Conservation (phyloP, 2,888 invertebrate genomes). For the Drosophila parthenogenetica region DNA sequence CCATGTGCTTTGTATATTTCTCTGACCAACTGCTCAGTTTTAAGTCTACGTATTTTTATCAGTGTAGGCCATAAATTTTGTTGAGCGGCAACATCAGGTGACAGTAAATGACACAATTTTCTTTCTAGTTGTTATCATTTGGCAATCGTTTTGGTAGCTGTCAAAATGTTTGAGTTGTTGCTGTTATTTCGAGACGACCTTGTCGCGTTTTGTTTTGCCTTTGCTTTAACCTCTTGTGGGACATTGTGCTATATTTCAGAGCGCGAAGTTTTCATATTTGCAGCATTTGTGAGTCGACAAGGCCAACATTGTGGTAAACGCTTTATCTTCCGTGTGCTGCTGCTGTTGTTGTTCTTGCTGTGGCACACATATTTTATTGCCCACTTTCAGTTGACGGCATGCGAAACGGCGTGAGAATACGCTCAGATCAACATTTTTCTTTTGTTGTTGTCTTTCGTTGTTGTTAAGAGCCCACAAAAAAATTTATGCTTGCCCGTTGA, state of each 20-base stretch:
- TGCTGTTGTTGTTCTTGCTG: conserved; percentile 6
- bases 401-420: conserved; percentile 55
- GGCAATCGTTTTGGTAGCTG: conserved; percentile 59
- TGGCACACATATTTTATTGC: conserved; percentile 42
- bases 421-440: conserved; percentile 46
- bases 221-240: conserved; percentile 15
- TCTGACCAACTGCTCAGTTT: no score
- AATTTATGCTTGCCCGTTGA: conserved; percentile 49
- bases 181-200: conserved; percentile 39
- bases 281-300: conserved; percentile 8
- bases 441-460: neutral
- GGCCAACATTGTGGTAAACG: conserved; percentile 42
- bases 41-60: neutral
- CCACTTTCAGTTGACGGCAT: conserved; percentile 36
- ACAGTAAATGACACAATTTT: conserved; percentile 64
- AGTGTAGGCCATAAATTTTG: conserved; percentile 45
- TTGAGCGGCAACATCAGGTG: conserved; percentile 51
- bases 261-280: conserved; percentile 1
- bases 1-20: no score
- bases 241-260: conserved; percentile 11
- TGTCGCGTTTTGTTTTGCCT: conserved; percentile 38
- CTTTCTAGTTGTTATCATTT: conserved; percentile 54
- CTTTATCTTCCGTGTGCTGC: conserved; percentile 49
- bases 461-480: conserved; percentile 12
- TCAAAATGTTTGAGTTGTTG: conserved; percentile 56